Evolutionary conservation across 2,797 vertebrate genomes (phyloP), one percentile per base, ranked within the genome.

Genomic region (Harpagifer antarcticus): DNA sequence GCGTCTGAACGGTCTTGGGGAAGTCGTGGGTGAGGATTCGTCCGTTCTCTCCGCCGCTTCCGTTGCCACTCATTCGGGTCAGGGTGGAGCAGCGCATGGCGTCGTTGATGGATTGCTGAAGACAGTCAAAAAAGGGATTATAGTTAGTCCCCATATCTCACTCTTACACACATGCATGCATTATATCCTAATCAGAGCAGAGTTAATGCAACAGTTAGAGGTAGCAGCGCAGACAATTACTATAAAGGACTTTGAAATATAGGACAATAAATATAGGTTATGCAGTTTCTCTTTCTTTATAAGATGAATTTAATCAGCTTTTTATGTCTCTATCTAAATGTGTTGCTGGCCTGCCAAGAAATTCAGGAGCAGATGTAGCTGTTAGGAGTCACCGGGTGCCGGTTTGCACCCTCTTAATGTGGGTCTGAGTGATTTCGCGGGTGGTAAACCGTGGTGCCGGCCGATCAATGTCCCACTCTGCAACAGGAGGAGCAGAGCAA

Each of bases 11-110:
- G 83, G 97, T 96, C 94, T 99, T 99, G 90, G 97, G 96, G 91
- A 98, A 99, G 94, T 99, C 97, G 20, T 99, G 98, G 93, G 96
- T 96, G 91, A 99, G 96, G 89, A 99, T 96, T 82, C 98, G 96
- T 88, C 98, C 98, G 4, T 99, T 99, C 93, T 99, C 98, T 76
- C 93, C 93, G 72, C 92, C 90, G 33, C 93, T 94, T 85, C 96
- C 95, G 31, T 97, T 96, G 83, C 97, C 96, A 14, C 97, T 97
- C 77, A 97, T 96, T 89, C 97, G 93, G 87, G 96, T 96, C 94
- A 99, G 94, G 72, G 97, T 98, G 91, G 98, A 97, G 94, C 97
- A 98, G 94, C 93, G 95, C 96, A 99, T 97, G 96, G 98, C 97
- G 91, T 99, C 97, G 1, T 97, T 97, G 94, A 99, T 97, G 94